Conservation (phyloP, 2,888 invertebrate genomes). For the Drosophila anomelani region DNA sequence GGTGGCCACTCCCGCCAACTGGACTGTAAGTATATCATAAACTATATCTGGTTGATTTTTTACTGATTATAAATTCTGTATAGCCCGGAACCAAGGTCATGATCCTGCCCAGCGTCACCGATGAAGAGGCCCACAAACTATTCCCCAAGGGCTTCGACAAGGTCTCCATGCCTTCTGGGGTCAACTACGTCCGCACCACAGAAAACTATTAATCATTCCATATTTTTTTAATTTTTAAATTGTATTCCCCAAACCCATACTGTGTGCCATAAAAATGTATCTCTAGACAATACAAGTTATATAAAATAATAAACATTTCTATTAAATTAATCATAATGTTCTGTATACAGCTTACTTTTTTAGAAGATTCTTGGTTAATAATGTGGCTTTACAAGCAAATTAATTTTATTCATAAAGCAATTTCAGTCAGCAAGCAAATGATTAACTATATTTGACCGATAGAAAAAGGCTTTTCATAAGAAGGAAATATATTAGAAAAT, state of each 20-base stretch:
- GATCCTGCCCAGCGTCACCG: conserved; percentile 90
- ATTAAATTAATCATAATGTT: not conserved
- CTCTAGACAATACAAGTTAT: not conserved
- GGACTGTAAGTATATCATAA: conserved; percentile 87
- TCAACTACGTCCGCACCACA: conserved; percentile 90
- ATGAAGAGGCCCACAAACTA: conserved; percentile 87
- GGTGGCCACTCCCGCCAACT: conserved; percentile 46
- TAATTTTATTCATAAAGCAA: too few relatives aligned
- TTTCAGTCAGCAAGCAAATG: not conserved
- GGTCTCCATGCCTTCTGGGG: conserved; percentile 91
- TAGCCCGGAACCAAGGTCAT: conserved; percentile 91
- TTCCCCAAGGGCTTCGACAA: conserved; percentile 90
- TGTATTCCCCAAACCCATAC: not conserved
- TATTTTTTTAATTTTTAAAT: not conserved
- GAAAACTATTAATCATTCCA: conserved; percentile 86
- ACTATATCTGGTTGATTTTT: conserved; percentile 65
- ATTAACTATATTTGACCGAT: too few relatives aligned
- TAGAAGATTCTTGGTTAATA: too few relatives aligned
- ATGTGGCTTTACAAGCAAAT: too few relatives aligned
- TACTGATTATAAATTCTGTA: conserved; percentile 88
- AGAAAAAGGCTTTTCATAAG: too few relatives aligned
- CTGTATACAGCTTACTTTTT: not conserved
- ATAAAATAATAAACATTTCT: not conserved
- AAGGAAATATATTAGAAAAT: too few relatives aligned
- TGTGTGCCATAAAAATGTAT: not conserved